These are phyloP conservation scores for Orgyia antiqua DNA, from an alignment of 2,888 invertebrate genomes.

Conservation along the genomic window DNA sequence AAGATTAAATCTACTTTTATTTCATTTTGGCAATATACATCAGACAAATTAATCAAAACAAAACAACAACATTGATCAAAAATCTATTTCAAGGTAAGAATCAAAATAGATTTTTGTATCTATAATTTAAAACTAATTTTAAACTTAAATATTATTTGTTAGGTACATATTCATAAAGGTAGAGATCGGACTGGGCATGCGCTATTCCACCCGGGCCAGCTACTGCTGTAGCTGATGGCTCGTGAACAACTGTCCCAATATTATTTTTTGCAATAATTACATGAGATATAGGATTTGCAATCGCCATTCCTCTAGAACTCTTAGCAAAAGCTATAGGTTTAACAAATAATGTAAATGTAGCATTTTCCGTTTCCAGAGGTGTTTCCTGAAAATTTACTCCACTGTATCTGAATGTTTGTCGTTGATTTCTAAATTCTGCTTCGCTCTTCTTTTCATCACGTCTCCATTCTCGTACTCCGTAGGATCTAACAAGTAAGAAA, in stretches of 20 bases:
- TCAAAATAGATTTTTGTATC: conserved; percentile 57
- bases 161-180: conserved; percentile 64
- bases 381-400: conserved; percentile 44
- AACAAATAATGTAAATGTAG: conserved; percentile 53
- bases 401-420: conserved; percentile 49
- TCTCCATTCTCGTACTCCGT: conserved; percentile 33
- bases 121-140: background rate
- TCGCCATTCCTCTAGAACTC: conserved; percentile 81
- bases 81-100: conserved; percentile 56
- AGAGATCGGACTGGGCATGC: conserved; percentile 85
- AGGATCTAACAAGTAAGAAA: conserved; percentile 61
- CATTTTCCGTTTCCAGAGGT: conserved; percentile 28
- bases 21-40: conserved; percentile 5
- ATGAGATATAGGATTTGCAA: conserved; percentile 83
- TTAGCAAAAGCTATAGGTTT: conserved; percentile 82
- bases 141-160: conserved; percentile 23
- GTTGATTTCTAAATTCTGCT: conserved; percentile 21
- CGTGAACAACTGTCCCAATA: conserved; percentile 80
- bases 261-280: conserved; percentile 80
- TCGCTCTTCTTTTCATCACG: conserved; percentile 31
- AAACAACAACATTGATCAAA: too few species aligned
- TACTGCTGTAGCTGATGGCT: conserved; percentile 83
- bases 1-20: conserved; percentile 10
- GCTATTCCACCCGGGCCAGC: conserved; percentile 87
- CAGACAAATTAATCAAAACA: conserved; percentile 5